Evolutionary conservation across 1,140 invertebrate genomes (phyloP).

Genomic region (Battus philenor): DNA sequence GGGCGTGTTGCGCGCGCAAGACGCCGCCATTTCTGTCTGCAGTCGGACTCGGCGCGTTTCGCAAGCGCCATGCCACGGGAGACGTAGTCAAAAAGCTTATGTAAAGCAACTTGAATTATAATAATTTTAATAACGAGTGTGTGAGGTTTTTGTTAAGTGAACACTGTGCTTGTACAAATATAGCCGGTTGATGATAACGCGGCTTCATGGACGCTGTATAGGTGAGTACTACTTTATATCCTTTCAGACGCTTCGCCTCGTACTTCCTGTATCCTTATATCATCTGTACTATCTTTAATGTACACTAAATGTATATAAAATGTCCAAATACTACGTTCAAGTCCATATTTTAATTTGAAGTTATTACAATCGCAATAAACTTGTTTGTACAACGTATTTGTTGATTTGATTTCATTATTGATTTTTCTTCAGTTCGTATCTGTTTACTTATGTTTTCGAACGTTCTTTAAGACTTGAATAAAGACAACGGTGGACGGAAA

Average conservation of each 20-base stretch:
- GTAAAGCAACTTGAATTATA: slow-evolving; percentile 30
- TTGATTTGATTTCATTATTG: too few relatives aligned
- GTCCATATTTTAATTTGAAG: too few relatives aligned
- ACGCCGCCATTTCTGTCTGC: slow-evolving; percentile 65
- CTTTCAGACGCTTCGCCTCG: slow-evolving; percentile 25
- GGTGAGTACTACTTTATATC: slow-evolving; percentile 22
- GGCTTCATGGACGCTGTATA: slow-evolving; percentile 26
- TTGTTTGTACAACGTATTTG: too few relatives aligned
- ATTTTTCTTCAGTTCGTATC: too few relatives aligned
- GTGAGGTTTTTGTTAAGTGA: slow-evolving; percentile 1
- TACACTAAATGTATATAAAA: too few relatives aligned
- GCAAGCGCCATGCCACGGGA: slow-evolving; percentile 54
- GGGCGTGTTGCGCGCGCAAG: slow-evolving; percentile 65
- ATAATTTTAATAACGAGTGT: slow-evolving; percentile 19
- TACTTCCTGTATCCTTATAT: slow-evolving; percentile 20
- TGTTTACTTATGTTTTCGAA: too few relatives aligned
- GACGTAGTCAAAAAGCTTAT: slow-evolving; percentile 57
- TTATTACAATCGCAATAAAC: too few relatives aligned
- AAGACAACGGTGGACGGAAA: too few relatives aligned
- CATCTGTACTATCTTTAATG: too few relatives aligned
- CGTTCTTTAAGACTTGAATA: too few relatives aligned
- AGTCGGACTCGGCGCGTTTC: slow-evolving; percentile 51
- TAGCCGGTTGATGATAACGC: slow-evolving; percentile 20
- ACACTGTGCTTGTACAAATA: slow-evolving; percentile 8
- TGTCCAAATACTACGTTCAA: too few relatives aligned